Evolutionary conservation across 2,888 invertebrate species (phyloP).

Genomic region (Phyto melanocephala): DNA sequence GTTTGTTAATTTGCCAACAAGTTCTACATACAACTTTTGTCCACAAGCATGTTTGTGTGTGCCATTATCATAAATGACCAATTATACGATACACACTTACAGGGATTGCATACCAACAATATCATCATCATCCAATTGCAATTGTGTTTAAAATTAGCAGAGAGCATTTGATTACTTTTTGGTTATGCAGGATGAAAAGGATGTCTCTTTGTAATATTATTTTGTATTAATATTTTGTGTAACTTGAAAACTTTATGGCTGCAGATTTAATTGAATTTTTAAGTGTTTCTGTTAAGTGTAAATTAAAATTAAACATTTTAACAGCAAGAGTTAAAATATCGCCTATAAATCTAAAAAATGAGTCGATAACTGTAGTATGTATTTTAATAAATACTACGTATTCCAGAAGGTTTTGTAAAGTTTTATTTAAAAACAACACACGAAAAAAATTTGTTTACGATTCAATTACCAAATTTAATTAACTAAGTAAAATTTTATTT

Average conservation of each 20-base stretch:
- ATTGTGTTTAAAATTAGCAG: constrained; percentile 32
- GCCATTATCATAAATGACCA: constrained; percentile 26
- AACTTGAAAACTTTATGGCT: constrained; percentile 40
- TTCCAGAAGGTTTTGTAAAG: too few species aligned
- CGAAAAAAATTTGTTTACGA: too few species aligned
- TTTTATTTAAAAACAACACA: too few species aligned
- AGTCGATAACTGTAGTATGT: too few species aligned
- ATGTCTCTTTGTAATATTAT: neutral
- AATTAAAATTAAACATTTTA: too few species aligned
- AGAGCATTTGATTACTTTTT: neutral
- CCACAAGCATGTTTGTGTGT: too few species aligned
- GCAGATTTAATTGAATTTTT: constrained; percentile 44
- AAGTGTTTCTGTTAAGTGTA: neutral
- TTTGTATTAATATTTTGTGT: constrained; percentile 5
- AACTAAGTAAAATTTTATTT: too few species aligned
- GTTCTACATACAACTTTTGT: neutral
- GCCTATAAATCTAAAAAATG: too few species aligned
- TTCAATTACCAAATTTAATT: too few species aligned
- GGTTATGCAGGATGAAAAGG: neutral
- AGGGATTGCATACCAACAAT: neutral
- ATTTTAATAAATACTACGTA: too few species aligned
- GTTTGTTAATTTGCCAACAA: constrained; percentile 18
- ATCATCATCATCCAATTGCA: neutral
- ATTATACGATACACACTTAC: constrained; percentile 21
- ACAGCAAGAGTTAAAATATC: too few species aligned